These are phyloP conservation scores for Limenitis arthemis DNA, from an alignment of 2,888 invertebrate genomes.

Conservation along the genomic window DNA sequence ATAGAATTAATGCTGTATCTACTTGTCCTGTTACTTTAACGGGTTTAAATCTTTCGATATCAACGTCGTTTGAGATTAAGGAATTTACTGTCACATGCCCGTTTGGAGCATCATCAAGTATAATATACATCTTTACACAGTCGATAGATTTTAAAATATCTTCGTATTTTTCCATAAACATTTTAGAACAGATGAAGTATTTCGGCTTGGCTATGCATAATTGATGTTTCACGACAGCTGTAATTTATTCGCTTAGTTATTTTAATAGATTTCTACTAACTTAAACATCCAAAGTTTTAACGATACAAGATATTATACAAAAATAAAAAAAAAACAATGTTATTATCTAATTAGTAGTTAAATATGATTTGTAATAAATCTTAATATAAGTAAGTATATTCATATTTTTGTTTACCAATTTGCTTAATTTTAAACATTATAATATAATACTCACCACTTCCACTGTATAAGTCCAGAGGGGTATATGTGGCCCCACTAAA, in stretches of 20 bases:
- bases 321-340: too few relatives aligned
- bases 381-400: too few relatives aligned
- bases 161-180: conserved; percentile 53
- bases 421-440: too few relatives aligned
- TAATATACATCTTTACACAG: conserved; percentile 38
- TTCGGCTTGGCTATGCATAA: conserved; percentile 76
- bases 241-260: conserved; percentile 24
- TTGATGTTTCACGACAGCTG: conserved; percentile 76
- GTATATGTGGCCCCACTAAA: conserved; percentile 51
- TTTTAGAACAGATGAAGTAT: conserved; percentile 73
- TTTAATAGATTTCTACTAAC: too few relatives aligned
- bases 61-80: conserved; percentile 32
- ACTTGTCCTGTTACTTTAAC: conserved; percentile 52
- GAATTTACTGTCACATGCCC: conserved; percentile 32
- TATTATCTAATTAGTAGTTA: too few relatives aligned
- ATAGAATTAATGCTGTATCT: conserved; percentile 61
- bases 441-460: conserved; percentile 8
- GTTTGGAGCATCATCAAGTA: conserved; percentile 35
- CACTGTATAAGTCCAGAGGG: conserved; percentile 40
- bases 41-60: conserved; percentile 50
- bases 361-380: too few relatives aligned
- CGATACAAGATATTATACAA: too few relatives aligned
- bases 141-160: conserved; percentile 38
- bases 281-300: too few relatives aligned
- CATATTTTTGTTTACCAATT: too few relatives aligned